phyloP scores from a whole-genome alignment of 1,140 invertebrate species.

The Drosophila yakuba region DNA sequence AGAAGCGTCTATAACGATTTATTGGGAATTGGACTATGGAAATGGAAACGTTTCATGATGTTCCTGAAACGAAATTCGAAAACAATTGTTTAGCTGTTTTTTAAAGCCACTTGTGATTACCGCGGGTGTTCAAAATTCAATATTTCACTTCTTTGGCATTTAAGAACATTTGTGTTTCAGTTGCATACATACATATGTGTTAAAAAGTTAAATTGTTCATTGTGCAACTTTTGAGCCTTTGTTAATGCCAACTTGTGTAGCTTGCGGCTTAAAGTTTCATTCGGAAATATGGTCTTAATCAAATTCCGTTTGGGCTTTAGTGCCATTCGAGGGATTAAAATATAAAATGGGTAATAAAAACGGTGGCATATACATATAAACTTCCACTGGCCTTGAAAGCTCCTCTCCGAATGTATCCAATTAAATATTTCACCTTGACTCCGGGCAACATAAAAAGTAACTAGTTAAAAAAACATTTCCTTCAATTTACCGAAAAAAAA shows the following conservation, averaged over 20 bases:
- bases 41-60: conserved; percentile 44
- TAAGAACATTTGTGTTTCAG: not conserved
- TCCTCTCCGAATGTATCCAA: not conserved
- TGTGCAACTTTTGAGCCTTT: too few species aligned
- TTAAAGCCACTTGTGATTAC: conserved; percentile 8
- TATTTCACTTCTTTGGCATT: not conserved
- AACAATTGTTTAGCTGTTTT: conserved; percentile 32
- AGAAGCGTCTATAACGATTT: conserved; percentile 23
- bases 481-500: not conserved
- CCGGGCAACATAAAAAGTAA: not conserved
- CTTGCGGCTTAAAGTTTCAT: not conserved
- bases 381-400: not conserved
- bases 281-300: not conserved
- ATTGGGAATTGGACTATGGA: conserved; percentile 24
- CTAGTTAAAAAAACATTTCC: not conserved
- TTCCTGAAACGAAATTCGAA: conserved; percentile 42
- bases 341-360: not conserved
- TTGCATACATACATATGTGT: too few species aligned
- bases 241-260: not conserved
- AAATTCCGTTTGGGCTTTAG: not conserved
- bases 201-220: not conserved
- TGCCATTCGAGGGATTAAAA: not conserved
- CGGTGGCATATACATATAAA: not conserved
- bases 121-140: conserved; percentile 6
- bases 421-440: conserved; percentile 1